These are phyloP conservation scores for Pleuronectes platessa DNA, from an alignment of 2,113 vertebrate species.

Conservation along the genomic window DNA sequence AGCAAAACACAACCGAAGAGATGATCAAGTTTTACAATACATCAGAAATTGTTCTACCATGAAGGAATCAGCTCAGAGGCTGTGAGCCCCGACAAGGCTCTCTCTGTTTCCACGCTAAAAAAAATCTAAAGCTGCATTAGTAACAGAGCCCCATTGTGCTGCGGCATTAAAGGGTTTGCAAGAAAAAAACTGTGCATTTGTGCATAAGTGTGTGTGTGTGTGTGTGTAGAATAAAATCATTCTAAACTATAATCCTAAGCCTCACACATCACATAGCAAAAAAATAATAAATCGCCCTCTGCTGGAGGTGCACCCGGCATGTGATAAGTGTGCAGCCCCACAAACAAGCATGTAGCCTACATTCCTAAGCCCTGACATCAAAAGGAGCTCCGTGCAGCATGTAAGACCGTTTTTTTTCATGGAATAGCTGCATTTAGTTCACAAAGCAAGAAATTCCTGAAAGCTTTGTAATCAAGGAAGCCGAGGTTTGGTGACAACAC, in stretches of 20 bases:
- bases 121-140: constrained; percentile 56
- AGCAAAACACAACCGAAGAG: neutral
- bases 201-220: constrained; percentile 16
- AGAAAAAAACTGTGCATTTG: constrained; percentile 5
- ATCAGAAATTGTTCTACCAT: constrained; percentile 3
- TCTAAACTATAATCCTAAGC: constrained; percentile 53
- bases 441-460: neutral
- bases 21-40: constrained; percentile 10
- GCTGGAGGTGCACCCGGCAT: constrained; percentile 53
- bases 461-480: constrained; percentile 33
- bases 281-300: constrained; percentile 45
- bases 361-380: constrained; percentile 65
- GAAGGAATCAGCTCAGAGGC: neutral
- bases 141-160: constrained; percentile 65
- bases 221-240: constrained; percentile 40
- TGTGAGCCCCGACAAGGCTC: constrained; percentile 40
- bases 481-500: constrained; percentile 4
- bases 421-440: constrained; percentile 21
- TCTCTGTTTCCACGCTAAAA: constrained; percentile 34
- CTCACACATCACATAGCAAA: constrained; percentile 45
- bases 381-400: constrained; percentile 52
- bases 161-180: constrained; percentile 49
- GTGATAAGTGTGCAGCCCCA: constrained; percentile 52
- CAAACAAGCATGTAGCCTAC: constrained; percentile 73
- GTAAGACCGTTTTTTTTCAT: constrained; percentile 31